phyloP scores from a whole-genome alignment of 2,888 invertebrate species.

The Allophyes oxyacanthae region DNA sequence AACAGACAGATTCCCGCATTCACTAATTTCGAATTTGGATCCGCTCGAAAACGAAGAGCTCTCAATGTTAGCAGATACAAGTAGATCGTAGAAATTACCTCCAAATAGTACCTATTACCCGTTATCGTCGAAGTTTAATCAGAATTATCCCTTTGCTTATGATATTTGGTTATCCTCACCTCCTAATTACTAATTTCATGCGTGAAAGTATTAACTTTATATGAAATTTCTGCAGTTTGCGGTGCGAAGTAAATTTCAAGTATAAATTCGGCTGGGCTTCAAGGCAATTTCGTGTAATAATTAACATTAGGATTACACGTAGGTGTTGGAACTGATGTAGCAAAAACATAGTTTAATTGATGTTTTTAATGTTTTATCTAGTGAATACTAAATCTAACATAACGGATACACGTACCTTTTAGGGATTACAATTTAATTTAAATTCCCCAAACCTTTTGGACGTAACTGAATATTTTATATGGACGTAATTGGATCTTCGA shows the following conservation, averaged over 20 bases:
- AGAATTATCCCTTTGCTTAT: constrained; percentile 19
- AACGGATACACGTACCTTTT: not conserved
- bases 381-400: not conserved
- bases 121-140: constrained; percentile 27
- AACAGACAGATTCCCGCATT: constrained; percentile 33
- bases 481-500: constrained; percentile 2
- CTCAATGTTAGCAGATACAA: constrained; percentile 10
- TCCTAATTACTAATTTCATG: constrained; percentile 29
- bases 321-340: constrained; percentile 5
- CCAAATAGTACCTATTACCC: not conserved
- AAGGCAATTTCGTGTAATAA: constrained; percentile 15
- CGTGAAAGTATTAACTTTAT: constrained; percentile 24
- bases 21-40: constrained; percentile 42
- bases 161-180: constrained; percentile 11
- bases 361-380: constrained; percentile 7
- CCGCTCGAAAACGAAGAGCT: constrained; percentile 11
- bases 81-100: constrained; percentile 8
- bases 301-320: constrained; percentile 17
- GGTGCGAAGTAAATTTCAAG: constrained; percentile 29
- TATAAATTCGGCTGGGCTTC: constrained; percentile 25
- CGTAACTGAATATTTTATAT: constrained; percentile 25
- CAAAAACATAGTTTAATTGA: constrained; percentile 2
- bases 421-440: constrained; percentile 21
- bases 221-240: constrained; percentile 30
- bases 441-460: constrained; percentile 17